phyloP scores from a whole-genome alignment of 2,113 vertebrate species.

The Oxygymnocypris stewartii region DNA sequence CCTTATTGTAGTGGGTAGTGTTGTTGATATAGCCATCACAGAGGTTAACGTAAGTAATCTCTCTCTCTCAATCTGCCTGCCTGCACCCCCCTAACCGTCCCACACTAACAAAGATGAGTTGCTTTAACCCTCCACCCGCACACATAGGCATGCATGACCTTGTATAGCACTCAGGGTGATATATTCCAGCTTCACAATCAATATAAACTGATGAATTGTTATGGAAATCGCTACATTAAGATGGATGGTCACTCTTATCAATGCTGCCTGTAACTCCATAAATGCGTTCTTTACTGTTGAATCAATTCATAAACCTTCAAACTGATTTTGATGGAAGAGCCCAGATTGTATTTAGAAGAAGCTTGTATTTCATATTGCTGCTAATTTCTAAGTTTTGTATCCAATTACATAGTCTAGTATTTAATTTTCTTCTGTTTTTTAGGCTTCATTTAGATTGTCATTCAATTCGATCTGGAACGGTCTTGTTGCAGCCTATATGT shows the following conservation, averaged over 20 bases:
- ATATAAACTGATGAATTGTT: background rate
- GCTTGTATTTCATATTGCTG: background rate
- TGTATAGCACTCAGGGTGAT: conserved; percentile 72
- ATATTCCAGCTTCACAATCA: conserved; percentile 62
- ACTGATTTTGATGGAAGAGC: conserved; percentile 36
- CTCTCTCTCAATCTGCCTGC: conserved; percentile 86
- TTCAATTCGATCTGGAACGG: background rate
- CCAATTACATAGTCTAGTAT: background rate
- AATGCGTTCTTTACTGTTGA: conserved; percentile 30
- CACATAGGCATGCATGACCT: conserved; percentile 67
- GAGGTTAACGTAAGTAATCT: conserved; percentile 99
- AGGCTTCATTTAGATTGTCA: background rate
- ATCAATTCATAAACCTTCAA: conserved; percentile 42
- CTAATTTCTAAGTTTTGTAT: background rate
- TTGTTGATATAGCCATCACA: conserved; percentile 99
- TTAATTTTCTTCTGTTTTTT: background rate
- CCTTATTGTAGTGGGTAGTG: conserved; percentile 99
- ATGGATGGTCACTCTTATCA: background rate
- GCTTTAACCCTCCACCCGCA: conserved; percentile 58
- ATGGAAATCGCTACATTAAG: background rate
- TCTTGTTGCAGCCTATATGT: background rate
- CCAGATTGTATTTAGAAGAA: background rate
- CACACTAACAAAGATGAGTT: conserved; percentile 60
- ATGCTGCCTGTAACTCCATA: background rate
- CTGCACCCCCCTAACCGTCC: conserved; percentile 75